Conservation (phyloP, 2,113 vertebrate genomes). For the Saiga tatarica region DNA sequence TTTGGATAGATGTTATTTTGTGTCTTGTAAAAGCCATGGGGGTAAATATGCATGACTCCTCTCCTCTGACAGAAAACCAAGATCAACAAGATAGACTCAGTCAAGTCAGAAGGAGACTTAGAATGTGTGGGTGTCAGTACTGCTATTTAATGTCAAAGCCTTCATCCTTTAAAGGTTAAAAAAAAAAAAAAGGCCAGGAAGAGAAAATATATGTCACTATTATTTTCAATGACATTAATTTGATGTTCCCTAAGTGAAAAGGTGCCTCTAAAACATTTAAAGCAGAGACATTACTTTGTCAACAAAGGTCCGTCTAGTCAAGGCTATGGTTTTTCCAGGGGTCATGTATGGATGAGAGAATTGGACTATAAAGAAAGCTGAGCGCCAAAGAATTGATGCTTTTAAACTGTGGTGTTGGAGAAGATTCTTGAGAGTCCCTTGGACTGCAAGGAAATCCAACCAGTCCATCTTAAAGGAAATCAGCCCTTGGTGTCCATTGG, state of each 20-base stretch:
- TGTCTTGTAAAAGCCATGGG: neutral
- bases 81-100: neutral
- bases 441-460: no score
- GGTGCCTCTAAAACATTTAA: neutral
- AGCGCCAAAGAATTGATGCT: accelerated
- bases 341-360: no score
- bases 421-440: no score
- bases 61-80: neutral
- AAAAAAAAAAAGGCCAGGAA: neutral
- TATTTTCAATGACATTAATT: neutral
- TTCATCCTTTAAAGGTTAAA: neutral
- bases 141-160: neutral
- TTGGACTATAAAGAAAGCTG: no score
- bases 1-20: neutral
- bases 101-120: neutral
- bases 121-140: neutral
- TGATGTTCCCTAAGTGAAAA: neutral
- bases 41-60: neutral
- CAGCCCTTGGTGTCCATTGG: no score
- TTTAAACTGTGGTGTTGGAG: no score
- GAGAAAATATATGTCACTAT: neutral
- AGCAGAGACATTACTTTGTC: no score
- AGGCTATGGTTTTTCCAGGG: no score
- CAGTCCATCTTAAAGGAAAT: no score
- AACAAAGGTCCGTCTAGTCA: no score